Conservation (phyloP, 2,797 vertebrate species). For the Urosaurus nigricauda region DNA sequence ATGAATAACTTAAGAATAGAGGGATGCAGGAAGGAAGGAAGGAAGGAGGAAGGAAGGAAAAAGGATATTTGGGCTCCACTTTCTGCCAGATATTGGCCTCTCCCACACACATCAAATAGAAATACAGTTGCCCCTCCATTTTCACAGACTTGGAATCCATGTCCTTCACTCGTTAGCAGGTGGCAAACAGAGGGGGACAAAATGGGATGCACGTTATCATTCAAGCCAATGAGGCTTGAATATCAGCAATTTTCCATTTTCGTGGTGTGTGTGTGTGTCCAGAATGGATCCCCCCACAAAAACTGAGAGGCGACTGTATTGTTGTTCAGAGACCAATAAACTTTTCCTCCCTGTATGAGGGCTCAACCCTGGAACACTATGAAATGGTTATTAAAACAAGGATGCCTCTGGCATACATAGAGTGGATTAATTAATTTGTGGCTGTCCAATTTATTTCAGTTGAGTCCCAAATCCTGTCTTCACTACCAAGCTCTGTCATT, state of each 20-base stretch:
- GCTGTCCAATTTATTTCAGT: neutral
- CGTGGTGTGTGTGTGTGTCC: no score
- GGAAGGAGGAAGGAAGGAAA: neutral
- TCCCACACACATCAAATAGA: neutral
- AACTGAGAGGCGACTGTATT: no score
- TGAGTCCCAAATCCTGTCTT: neutral
- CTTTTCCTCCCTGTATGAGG: neutral
- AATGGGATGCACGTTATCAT: no score
- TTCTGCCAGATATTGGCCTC: neutral
- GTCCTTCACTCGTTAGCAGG: no score
- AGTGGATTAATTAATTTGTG: neutral
- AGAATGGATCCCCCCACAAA: no score
- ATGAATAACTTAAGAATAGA: neutral
- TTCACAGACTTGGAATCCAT: no score
- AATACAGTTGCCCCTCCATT: neutral
- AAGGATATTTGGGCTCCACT: neutral
- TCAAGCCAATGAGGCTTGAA: no score
- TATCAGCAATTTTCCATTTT: no score
- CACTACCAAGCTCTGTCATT: neutral
- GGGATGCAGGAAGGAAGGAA: no score
- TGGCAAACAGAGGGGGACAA: no score
- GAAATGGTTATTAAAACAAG: neutral
- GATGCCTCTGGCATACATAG: neutral
- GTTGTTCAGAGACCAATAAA: no score
- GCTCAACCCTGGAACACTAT: neutral